These are phyloP conservation scores for Brenthis daphne DNA, from an alignment of 2,888 invertebrate genomes.

Conservation along the genomic window DNA sequence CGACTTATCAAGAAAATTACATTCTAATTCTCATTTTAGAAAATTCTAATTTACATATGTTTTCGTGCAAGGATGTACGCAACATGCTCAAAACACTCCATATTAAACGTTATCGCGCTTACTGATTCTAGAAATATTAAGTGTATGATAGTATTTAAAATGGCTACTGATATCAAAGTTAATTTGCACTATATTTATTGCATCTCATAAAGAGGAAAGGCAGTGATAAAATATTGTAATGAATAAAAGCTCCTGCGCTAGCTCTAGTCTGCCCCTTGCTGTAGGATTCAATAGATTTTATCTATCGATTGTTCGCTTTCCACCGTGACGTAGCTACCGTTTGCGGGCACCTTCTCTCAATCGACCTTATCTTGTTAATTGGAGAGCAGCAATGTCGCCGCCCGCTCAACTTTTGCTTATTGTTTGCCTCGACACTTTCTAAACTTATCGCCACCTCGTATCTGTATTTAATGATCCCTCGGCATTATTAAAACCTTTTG, in stretches of 20 bases:
- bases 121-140: too few species aligned
- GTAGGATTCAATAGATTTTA: slow-evolving; percentile 44
- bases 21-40: too few species aligned
- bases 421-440: slow-evolving; percentile 75
- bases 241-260: slow-evolving; percentile 7
- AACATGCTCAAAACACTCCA: too few species aligned
- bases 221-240: slow-evolving; percentile 14
- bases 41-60: too few species aligned
- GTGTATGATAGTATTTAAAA: too few species aligned
- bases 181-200: too few species aligned
- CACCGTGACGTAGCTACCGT: slow-evolving; percentile 47
- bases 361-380: slow-evolving; percentile 62
- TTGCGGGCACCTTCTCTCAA: slow-evolving; percentile 49
- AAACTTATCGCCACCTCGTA: slow-evolving; percentile 64
- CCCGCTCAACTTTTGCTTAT: slow-evolving; percentile 64
- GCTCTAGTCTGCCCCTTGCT: slow-evolving; percentile 21
- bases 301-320: slow-evolving; percentile 56
- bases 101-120: too few species aligned
- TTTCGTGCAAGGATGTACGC: too few species aligned
- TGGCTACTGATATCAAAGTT: too few species aligned
- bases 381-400: slow-evolving; percentile 57
- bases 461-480: slow-evolving; percentile 61
- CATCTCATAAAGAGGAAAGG: background rate
- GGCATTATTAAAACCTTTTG: slow-evolving; percentile 49
- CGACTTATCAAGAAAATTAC: too few species aligned